Evolutionary conservation across 2,888 invertebrate species (phyloP).

Genomic region (Heliconius aoede): DNA sequence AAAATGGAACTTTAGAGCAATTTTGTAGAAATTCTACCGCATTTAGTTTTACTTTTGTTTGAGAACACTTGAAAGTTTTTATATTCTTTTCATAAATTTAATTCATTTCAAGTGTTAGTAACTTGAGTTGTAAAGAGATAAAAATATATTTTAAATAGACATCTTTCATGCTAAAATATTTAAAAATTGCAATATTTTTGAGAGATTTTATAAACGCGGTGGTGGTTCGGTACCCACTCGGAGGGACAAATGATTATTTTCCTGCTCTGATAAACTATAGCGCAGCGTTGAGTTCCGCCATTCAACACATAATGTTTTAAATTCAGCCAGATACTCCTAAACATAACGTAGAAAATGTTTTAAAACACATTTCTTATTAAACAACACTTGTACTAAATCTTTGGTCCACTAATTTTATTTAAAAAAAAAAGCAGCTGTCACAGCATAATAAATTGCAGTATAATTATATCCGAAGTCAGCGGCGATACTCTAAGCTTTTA

Average conservation of each 20-base stretch:
- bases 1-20: slow-evolving; percentile 3
- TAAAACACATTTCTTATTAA: too few species aligned
- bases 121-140: neutral
- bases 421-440: neutral
- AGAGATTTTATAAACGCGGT: neutral
- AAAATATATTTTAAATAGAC: too few species aligned
- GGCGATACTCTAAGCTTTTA: neutral
- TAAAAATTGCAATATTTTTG: too few species aligned
- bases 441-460: neutral
- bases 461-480: neutral
- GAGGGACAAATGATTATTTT: neutral
- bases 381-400: neutral
- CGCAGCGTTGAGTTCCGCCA: neutral
- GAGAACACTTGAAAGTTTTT: neutral
- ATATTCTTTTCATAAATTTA: neutral
- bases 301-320: neutral
- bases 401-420: neutral
- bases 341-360: neutral
- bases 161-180: too few species aligned
- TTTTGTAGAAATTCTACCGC: neutral
- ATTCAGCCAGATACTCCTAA: neutral
- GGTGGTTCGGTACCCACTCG: neutral
- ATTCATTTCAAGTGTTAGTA: neutral
- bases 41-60: neutral
- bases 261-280: neutral